These are phyloP conservation scores for Physella acuta DNA, from an alignment of 1,140 invertebrate species.

Conservation along the genomic window DNA sequence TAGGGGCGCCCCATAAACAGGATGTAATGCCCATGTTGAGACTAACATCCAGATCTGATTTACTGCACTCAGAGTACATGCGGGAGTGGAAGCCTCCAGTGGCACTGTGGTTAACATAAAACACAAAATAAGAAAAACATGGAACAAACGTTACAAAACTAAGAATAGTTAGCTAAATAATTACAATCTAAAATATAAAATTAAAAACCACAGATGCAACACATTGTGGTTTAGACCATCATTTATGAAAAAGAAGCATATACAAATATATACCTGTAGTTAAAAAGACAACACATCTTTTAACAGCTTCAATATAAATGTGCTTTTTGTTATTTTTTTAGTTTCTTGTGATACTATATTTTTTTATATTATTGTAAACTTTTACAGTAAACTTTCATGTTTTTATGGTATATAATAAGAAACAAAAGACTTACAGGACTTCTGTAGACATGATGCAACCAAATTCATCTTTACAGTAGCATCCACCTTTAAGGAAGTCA, in stretches of 20 bases:
- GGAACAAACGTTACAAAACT: background rate
- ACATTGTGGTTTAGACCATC: no score
- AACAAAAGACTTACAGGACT: constrained; percentile 50
- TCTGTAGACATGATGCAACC: constrained; percentile 54
- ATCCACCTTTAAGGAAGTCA: constrained; percentile 42
- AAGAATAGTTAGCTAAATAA: no score
- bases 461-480: constrained; percentile 48
- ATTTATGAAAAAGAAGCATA: background rate
- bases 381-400: no score
- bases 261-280: no score
- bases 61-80: constrained; percentile 52
- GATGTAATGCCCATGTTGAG: constrained; percentile 47
- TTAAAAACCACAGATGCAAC: background rate
- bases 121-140: background rate
- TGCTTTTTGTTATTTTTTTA: no score
- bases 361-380: no score
- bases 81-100: constrained; percentile 41
- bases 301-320: no score
- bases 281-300: no score
- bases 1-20: constrained; percentile 42
- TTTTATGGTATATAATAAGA: no score
- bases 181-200: no score
- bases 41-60: constrained; percentile 41
- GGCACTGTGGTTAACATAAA: constrained; percentile 30
- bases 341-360: no score